Conservation (phyloP, 2,888 invertebrate genomes). For the Cecidostiba fungosa region DNA sequence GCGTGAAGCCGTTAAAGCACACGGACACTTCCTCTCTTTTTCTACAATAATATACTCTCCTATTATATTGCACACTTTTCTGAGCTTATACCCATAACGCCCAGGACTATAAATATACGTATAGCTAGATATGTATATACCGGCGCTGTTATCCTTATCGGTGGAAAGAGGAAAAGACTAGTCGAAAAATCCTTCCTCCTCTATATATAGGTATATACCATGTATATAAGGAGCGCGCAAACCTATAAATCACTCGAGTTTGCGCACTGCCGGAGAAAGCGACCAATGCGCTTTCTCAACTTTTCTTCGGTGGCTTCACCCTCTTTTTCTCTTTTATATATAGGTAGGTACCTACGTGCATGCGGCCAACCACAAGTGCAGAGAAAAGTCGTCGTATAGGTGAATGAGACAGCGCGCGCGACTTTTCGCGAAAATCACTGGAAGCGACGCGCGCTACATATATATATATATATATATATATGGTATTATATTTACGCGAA, state of each 20-base stretch:
- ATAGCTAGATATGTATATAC: not conserved
- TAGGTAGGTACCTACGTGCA: too few relatives aligned
- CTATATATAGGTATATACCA: too few relatives aligned
- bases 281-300: not conserved
- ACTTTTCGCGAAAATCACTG: not conserved
- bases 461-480: not conserved
- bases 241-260: constrained; percentile 47
- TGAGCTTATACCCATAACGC: too few relatives aligned
- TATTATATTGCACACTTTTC: not conserved
- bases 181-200: constrained; percentile 35
- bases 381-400: too few relatives aligned
- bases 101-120: too few relatives aligned
- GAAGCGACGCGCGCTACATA: not conserved
- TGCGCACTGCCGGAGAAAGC: constrained; percentile 19
- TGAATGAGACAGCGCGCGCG: not conserved
- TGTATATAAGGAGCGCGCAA: not conserved
- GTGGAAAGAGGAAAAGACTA: not conserved
- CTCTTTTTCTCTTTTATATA: not conserved
- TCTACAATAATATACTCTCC: not conserved
- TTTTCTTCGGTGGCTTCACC: not conserved
- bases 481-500: too few relatives aligned
- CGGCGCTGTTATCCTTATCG: constrained; percentile 28
- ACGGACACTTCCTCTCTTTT: not conserved
- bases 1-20: constrained; percentile 3
- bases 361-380: too few relatives aligned